These are phyloP conservation scores for Nysson spinosus DNA, from an alignment of 2,888 invertebrate genomes.

Conservation along the genomic window DNA sequence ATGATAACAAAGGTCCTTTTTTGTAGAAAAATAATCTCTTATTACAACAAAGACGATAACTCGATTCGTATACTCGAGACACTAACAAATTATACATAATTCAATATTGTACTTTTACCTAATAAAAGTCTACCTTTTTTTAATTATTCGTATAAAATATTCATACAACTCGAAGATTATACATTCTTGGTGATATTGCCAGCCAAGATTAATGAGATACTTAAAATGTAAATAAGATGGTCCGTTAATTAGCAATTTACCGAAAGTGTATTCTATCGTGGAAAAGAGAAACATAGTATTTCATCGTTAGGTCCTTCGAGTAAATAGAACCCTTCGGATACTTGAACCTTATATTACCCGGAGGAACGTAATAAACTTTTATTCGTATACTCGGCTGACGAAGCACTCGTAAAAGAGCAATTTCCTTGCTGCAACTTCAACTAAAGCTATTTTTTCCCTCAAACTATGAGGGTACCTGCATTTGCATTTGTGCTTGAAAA, in stretches of 20 bases:
- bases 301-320: constrained; percentile 1
- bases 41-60: neutral
- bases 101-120: too few relatives aligned
- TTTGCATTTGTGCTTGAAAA: constrained; percentile 21
- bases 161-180: neutral
- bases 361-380: constrained; percentile 31
- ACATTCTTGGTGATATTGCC: neutral
- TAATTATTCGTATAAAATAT: too few relatives aligned
- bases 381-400: constrained; percentile 22
- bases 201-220: neutral
- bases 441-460: constrained; percentile 10
- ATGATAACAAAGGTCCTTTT: constrained; percentile 35
- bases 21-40: constrained; percentile 1
- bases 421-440: constrained; percentile 19
- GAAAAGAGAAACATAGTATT: neutral
- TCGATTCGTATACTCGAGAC: constrained; percentile 6
- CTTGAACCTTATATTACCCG: neutral
- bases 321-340: neutral
- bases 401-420: constrained; percentile 36
- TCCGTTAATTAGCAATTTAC: constrained; percentile 1
- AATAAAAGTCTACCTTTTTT: too few relatives aligned
- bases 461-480: constrained; percentile 2
- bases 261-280: constrained; percentile 2
- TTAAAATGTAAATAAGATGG: neutral
- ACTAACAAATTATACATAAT: neutral